A percentile compares a stretch with the other conserved stretches of the same genome.
phyloP scores from a whole-genome alignment of 2,113 vertebrate genomes.

The Gadus chalcogrammus region DNA sequence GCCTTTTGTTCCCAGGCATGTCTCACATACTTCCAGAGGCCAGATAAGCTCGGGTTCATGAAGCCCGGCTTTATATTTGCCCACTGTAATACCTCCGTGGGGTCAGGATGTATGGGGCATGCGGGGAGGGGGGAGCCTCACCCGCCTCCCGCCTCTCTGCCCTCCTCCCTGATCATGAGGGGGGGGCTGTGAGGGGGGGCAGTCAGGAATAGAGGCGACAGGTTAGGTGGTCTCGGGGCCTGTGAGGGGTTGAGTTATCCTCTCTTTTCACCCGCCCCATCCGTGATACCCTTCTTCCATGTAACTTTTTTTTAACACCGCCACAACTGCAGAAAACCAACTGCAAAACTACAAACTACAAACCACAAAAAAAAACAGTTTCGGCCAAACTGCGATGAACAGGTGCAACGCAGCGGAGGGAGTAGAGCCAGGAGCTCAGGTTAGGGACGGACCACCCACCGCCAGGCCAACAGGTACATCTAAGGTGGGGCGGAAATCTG shows the following conservation, averaged over 20 bases:
- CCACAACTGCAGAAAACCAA: constrained; percentile 44
- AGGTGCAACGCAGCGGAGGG: constrained; percentile 47
- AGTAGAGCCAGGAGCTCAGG: constrained; percentile 44
- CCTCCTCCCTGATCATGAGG: constrained; percentile 67
- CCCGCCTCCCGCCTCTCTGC: constrained; percentile 44
- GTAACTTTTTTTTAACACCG: too few species aligned
- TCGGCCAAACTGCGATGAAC: constrained; percentile 66
- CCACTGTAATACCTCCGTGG: constrained; percentile 75
- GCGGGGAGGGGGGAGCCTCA: constrained; percentile 54
- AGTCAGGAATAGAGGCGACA: constrained; percentile 78
- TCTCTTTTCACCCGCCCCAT: too few species aligned
- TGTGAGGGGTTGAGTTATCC: constrained; percentile 6
- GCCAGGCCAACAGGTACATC: constrained; percentile 62
- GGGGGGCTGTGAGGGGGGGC: too few species aligned
- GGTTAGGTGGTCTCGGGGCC: constrained; percentile 82
- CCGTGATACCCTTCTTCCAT: too few species aligned
- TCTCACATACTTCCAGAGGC: constrained; percentile 88
- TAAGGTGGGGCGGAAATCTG: constrained; percentile 60
- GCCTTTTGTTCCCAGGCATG: constrained; percentile 85
- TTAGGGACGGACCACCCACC: constrained; percentile 67
- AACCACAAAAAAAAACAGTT: constrained; percentile 24
- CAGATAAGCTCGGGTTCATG: constrained; percentile 84
- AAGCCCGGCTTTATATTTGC: constrained; percentile 83
- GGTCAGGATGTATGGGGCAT: constrained; percentile 67
- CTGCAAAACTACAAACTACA: constrained; percentile 36